Evolutionary conservation across 2,113 vertebrate species (phyloP), one percentile per base, ranked within the genome.

Genomic region (Amblyornis subalaris): DNA sequence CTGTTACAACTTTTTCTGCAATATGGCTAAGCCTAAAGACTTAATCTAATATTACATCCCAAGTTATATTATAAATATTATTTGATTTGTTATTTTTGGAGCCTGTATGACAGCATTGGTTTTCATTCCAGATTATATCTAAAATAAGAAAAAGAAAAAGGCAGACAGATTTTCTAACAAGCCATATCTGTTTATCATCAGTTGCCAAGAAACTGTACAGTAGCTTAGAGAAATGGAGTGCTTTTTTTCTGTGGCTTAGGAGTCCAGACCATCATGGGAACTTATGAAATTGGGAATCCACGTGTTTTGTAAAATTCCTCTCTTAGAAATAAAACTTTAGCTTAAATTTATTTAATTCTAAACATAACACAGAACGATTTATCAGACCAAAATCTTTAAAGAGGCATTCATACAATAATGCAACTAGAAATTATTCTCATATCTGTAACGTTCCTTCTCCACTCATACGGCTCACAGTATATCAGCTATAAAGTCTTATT

Each of bases 81-180:
- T 86, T 88, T 79, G 91, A 90, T 72, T 79, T 93, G 54, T 88
- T 89, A 55, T 70, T 96, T 96, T 96, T 90, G 92, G 79, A 90
- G 47, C 19, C 81, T 88, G 24, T 58, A 66, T 73, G 77, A 82
- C 71, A 93, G 38, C 60, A 36, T 40, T 79, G 58, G 61, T 66
- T 96, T 96, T 89, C 74, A 80, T 94, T 79, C 62, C 66, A 88
- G 35, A 80, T 91, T 89, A 94, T 23, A 78, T 85, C 82, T 88
- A 61, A 84, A 95, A 85, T 73, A 81, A 50, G 58, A 45, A 62
- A 77, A 58, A 54, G 40, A 58, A 50, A 76, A 85, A 71, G 31
- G n/a, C 85, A 76, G 51, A 93, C 44, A 80, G 44, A 64, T 58
- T 89, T 73, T 73, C 65, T 64, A 90, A 67, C 23, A 89, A 86